Evolutionary conservation across 2,888 invertebrate species (phyloP).

Genomic region (Thymelicus sylvestris): DNA sequence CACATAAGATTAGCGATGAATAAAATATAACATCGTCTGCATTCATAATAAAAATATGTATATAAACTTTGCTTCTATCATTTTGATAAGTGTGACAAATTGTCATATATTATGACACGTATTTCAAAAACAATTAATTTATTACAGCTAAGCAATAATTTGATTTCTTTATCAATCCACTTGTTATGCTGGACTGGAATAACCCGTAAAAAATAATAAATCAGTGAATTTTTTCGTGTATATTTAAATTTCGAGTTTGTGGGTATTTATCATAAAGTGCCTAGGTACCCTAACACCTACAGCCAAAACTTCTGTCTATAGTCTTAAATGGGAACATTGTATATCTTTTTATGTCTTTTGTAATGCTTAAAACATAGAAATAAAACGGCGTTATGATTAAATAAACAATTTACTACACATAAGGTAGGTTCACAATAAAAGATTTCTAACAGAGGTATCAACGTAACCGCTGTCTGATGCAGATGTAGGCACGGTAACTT

Average conservation of each 20-base stretch:
- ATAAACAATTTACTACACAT: constrained; percentile 85
- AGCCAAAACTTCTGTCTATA: too few relatives aligned
- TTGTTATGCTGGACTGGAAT: too few relatives aligned
- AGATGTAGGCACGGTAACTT: constrained; percentile 64
- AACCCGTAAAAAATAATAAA: too few relatives aligned
- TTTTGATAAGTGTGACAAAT: constrained; percentile 9
- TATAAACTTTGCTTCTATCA: constrained; percentile 9
- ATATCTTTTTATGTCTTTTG: too few relatives aligned
- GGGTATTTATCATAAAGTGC: too few relatives aligned
- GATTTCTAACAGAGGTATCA: constrained; percentile 78
- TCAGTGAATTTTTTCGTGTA: too few relatives aligned
- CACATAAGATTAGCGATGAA: constrained; percentile 69
- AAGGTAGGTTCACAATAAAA: constrained; percentile 84
- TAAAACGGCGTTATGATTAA: constrained; percentile 74
- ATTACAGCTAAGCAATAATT: too few relatives aligned
- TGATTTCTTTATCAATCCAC: too few relatives aligned
- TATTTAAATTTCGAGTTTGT: too few relatives aligned
- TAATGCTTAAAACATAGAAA: constrained; percentile 43
- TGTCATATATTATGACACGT: background rate
- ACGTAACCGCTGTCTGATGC: constrained; percentile 72
- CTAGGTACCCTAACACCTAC: too few relatives aligned
- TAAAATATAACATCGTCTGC: constrained; percentile 54
- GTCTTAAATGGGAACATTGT: too few relatives aligned
- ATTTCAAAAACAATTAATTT: background rate
- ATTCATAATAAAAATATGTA: constrained; percentile 11